phyloP scores from a whole-genome alignment of 2,888 invertebrate species.

The Helicoverpa assulta region DNA sequence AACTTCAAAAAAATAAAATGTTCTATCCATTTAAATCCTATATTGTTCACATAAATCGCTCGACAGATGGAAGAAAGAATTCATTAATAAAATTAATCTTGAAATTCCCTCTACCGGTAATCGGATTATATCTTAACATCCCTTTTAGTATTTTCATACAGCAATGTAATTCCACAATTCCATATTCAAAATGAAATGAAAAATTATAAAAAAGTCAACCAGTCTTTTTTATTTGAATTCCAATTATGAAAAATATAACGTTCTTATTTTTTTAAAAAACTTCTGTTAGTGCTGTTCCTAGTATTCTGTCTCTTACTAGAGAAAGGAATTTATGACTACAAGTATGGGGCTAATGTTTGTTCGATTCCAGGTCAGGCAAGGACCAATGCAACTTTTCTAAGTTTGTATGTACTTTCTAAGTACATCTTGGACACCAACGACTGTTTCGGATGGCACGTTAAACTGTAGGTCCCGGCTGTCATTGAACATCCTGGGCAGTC shows the following conservation, averaged over 20 bases:
- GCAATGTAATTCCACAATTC: not conserved
- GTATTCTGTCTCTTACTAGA: no score
- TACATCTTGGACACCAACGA: no score
- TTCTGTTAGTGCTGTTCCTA: no score
- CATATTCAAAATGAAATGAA: not conserved
- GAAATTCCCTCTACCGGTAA: not conserved
- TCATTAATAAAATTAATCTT: not conserved
- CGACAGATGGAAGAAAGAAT: not conserved
- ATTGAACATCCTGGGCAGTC: no score
- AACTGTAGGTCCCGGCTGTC: no score
- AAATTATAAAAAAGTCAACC: not conserved
- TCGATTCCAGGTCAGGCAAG: no score
- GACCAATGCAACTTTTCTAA: no score
- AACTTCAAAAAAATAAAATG: not conserved
- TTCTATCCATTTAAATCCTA: not conserved
- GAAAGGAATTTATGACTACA: no score
- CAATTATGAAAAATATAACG: not conserved
- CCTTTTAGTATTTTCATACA: not conserved
- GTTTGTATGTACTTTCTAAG: no score
- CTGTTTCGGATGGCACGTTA: no score
- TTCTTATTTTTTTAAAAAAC: not conserved
- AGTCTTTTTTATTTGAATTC: not conserved
- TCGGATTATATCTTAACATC: slow-evolving; percentile 1
- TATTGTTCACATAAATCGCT: not conserved
- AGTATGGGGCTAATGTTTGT: no score